A percentile compares a stretch with the other conserved stretches of the same genome.
Evolutionary conservation across 2,797 vertebrate species (phyloP).

Genomic region (Alectoris magna): DNA sequence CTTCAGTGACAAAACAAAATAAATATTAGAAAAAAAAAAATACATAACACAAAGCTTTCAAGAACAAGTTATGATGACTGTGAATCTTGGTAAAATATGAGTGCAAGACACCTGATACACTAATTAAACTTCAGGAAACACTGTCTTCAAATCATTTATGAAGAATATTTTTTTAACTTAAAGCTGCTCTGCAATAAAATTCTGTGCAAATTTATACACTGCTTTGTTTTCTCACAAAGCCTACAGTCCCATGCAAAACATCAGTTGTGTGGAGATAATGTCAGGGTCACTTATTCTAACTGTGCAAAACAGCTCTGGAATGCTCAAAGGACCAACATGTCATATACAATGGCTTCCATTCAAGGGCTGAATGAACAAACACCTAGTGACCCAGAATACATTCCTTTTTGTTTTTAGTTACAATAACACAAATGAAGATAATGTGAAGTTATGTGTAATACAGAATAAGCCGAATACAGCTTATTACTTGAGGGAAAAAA

Average conservation of each 20-base stretch:
- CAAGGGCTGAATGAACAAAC: background rate
- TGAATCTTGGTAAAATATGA: background rate
- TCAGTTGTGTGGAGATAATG: background rate
- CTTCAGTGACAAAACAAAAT: background rate
- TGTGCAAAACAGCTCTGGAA: background rate
- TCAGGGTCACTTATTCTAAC: slow-evolving; percentile 20
- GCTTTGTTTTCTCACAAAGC: slow-evolving; percentile 3
- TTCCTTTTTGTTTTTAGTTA: background rate
- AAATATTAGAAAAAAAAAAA: background rate
- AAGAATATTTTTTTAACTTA: background rate
- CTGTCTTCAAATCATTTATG: background rate
- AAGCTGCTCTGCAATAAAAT: background rate
- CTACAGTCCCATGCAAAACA: background rate
- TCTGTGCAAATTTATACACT: background rate
- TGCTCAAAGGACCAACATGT: background rate
- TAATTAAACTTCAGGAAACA: background rate
- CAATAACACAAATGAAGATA: background rate
- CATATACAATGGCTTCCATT: background rate
- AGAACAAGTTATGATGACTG: background rate
- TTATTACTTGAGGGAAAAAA: background rate
- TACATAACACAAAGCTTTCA: background rate
- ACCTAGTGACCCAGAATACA: background rate
- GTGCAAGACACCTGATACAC: background rate
- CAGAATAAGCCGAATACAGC: background rate
- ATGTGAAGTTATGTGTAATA: background rate